Evolutionary conservation across 30 jellyfish, hydroid and myxozoan genomes (phyloP), one percentile per base, ranked within the genome.

Genomic region (Rhopilema esculentum): DNA sequence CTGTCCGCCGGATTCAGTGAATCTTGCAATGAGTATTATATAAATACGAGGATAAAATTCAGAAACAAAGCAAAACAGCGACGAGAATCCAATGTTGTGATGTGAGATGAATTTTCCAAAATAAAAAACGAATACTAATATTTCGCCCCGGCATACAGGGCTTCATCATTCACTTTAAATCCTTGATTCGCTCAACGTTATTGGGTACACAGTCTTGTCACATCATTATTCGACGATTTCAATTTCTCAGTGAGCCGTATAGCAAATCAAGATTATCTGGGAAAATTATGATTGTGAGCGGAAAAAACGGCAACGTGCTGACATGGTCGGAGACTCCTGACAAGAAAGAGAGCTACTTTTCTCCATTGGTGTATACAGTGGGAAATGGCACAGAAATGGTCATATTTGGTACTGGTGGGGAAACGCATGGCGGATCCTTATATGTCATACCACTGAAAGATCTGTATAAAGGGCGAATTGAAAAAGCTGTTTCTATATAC

Each of bases 361-460:
- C 98, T 15, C 98, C 98, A 1, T 49, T 93, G 32, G 67, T 93
- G 18, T 93, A 93, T 87, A 82, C 93, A 27, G 49, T 85, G 83
- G 75, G 66, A 61, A 88, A 87, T 70, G 98, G 97, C 21, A 79
- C 93, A 27, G 90, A 86, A 28, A 28, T 79, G 57, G 96, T 93
- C 18, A 83, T 93, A 1, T 88, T 75, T 88, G 98, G 98, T 20
- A 93, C 96, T 17, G 98, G 98, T 25, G 96, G 98, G 19, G 98
- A 93, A 66, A 93, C 96, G 29, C 96, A 88, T 61, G 88, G 86
- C 20, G 98, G 98, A 29, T 72, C 88, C 31, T 78, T 93, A 31
- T 93, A 48, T 63, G 98, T 88, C 63, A 82, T 88, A 12, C 93
- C 65, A 32, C 96, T 93, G 67, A 22, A 7, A 21, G 94, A 82